Percentiles rank a stretch among this genome's conserved stretches.
Conservation (phyloP, 2,888 invertebrate species). For the Drosophila lutescens region DNA sequence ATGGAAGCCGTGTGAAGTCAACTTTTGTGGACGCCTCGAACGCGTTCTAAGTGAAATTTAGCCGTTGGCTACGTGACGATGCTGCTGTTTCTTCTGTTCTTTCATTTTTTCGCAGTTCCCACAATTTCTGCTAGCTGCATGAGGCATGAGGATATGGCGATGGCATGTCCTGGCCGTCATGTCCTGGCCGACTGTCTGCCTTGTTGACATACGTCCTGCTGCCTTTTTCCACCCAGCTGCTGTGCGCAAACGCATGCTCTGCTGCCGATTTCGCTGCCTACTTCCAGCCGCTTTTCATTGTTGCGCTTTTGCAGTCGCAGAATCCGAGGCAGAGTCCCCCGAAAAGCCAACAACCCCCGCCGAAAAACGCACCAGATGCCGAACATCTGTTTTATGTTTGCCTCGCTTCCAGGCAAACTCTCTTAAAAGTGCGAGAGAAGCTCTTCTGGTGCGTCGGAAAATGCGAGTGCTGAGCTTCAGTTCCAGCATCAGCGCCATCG, state of each 20-base stretch:
- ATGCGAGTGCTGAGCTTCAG: constrained; percentile 47
- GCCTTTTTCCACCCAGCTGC: constrained; percentile 16
- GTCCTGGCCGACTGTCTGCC: constrained; percentile 56
- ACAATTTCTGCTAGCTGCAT: constrained; percentile 3
- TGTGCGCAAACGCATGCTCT: constrained; percentile 70
- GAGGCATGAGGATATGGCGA: constrained; percentile 5
- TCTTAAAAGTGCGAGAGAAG: constrained; percentile 18
- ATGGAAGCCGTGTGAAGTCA: constrained; percentile 63
- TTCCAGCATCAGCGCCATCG: constrained; percentile 76
- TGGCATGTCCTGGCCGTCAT: constrained; percentile 30
- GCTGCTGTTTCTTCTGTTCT: constrained; percentile 14
- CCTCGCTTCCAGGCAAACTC: constrained; percentile 61
- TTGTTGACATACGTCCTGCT: constrained; percentile 52
- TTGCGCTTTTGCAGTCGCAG: constrained; percentile 71
- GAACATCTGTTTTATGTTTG: constrained; percentile 77
- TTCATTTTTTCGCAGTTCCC: too few relatives aligned
- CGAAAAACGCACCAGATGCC: constrained; percentile 25
- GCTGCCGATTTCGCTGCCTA: constrained; percentile 49
- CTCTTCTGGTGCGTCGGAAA: constrained; percentile 20
- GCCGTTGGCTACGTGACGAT: constrained; percentile 39
- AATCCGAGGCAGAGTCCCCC: neutral
- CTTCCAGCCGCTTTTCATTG: constrained; percentile 72
- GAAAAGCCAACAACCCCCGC: constrained; percentile 9
- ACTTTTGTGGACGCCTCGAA: constrained; percentile 62
- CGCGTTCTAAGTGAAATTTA: constrained; percentile 51